Base-by-base conservation (phyloP, 2,113 vertebrate species). In the Acanthisitta chloris region DNA sequence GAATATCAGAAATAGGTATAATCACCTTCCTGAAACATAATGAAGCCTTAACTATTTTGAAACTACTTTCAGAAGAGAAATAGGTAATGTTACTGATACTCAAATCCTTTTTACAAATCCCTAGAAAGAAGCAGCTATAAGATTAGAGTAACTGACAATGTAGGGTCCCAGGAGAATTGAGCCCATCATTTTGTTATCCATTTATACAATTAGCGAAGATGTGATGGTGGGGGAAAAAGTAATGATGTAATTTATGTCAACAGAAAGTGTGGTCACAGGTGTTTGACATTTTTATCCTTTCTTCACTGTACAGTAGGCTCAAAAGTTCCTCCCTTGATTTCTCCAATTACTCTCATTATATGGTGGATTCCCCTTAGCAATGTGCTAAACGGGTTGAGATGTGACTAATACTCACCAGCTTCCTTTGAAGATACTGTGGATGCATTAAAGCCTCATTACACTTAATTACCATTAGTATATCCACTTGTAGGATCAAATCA, bases 351-450 rank as follows among this genome's bases (percentile, higher is more conserved):
- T 80, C 18, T 72, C 92, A 94, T 89, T 78, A 81, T 38, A 25
- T 9, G 59, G 49, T 19, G 15, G 33, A 74, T 92, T 92, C 31
- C 52, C 33, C 18, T 74, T 61, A 86, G 83, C 58, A 72, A 87
- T 85, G 65, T 82, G 46, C 72, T 90, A 76, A 95, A 65, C 45
- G 23, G 38, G 51, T 88, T 94, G 62, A 49, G 18, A 89, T 66
- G 57, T 85, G 52, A 79, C 14, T 55, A 90, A 81, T 74, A 91
- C 29, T 90, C 62, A 73, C 29, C 59, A 70, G 54, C n/a, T 19
- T 88, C 58, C 70, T 96, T 91, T 91, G 81, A 95, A 95, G 84
- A 62, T 55, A 74, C 48, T 79, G 57, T 79, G 52, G 29, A 79
- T 55, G 10, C 67, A 87, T 79, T 85, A 90, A 93, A 87, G 40